Base-by-base conservation (phyloP, 2,888 invertebrate genomes). In the Anagyrus pseudococci region DNA sequence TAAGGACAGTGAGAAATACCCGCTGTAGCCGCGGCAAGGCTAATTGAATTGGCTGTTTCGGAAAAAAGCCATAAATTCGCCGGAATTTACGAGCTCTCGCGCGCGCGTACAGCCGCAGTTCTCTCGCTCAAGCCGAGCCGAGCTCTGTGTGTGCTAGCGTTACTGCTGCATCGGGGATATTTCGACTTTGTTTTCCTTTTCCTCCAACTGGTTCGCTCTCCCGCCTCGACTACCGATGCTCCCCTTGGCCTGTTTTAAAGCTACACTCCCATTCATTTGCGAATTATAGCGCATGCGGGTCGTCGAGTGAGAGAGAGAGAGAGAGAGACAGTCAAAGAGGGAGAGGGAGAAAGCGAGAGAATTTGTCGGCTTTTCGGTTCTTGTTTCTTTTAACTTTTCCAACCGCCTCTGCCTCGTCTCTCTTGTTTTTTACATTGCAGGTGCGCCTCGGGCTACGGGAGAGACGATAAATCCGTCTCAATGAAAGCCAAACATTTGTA, bases 401-500 rank as follows among this genome's bases (percentile, higher is more conserved):
- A 17, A 19, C 19, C 22, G 33, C 4, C 20, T 23, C 17, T 25
- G 15, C 17, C 25, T 53, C 23, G 22, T 26, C 4, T 43, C 13
- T 19, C 25, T 60, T 44, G 29, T 46, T 37, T 50, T 20, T 50
- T 8, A 22, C 33, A 20, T n/a, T n/a, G n/a, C 47, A 41, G 47
- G 40, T 41, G 43, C 19, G 20, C 3, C 17, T 7, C 37, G 47
- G 10, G 40, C n/a, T 37, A 26, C 55, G 48, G 40, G 47, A 22
- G 57, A 55, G 48, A 50, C 60, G 48, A 66, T 62, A 66, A 66
- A 66, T 66, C 47, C 59, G 23, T 60, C 58, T 58, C 60, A 60
- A 62, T 62, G 62, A 60, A 60, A 66, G 52, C 37, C 59, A 59
- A 66, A 66, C 59, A 62, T 66, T 62, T 66, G 62, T 59, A 56